These are phyloP conservation scores for Thereuonema tuberculata DNA, from an alignment of 1,140 invertebrate species.

Conservation along the genomic window DNA sequence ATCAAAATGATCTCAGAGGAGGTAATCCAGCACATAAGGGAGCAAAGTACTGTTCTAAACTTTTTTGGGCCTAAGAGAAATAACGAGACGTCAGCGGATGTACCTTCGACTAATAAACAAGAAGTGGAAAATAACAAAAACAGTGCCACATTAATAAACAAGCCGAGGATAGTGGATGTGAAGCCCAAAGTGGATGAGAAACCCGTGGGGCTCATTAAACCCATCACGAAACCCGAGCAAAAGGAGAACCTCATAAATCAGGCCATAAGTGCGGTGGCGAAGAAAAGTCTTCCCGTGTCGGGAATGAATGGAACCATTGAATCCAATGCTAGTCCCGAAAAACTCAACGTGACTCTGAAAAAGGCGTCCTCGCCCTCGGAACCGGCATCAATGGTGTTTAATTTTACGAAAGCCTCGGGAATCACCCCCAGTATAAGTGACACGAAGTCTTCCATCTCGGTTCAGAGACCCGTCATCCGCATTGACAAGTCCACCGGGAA, in stretches of 20 bases:
- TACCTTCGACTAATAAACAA: neutral
- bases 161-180: neutral
- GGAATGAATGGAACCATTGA: neutral
- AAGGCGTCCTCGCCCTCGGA: neutral
- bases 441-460: neutral
- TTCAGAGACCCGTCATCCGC: neutral
- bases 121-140: neutral
- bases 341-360: neutral
- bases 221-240: neutral
- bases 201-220: neutral
- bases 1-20: neutral
- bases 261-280: neutral
- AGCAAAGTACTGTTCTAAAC: neutral
- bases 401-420: neutral
- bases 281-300: neutral
- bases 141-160: neutral
- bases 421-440: neutral
- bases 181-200: conserved; percentile 2
- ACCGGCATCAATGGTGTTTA: neutral
- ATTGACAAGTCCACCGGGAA: conserved; percentile 1
- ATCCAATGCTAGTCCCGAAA: neutral
- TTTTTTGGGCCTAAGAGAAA: neutral
- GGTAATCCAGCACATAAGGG: neutral
- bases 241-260: conserved; percentile 4
- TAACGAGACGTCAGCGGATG: too few relatives aligned